These are phyloP conservation scores for Macrosoma leucophasiata DNA, from an alignment of 2,888 invertebrate genomes.

Conservation along the genomic window DNA sequence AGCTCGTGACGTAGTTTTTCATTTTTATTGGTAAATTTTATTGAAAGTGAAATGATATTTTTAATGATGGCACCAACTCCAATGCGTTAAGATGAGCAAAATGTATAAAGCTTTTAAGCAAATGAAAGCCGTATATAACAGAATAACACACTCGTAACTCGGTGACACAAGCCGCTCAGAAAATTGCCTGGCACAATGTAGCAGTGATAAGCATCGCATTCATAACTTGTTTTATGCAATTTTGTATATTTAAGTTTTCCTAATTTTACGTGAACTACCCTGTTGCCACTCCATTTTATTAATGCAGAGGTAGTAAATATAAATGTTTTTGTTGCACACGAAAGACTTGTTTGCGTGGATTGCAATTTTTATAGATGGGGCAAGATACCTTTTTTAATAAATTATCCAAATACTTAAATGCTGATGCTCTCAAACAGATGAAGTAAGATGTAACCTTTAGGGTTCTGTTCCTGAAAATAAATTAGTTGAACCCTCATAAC, in stretches of 20 bases:
- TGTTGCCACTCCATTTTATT: constrained; percentile 42
- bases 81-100: constrained; percentile 53
- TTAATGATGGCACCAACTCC: constrained; percentile 53
- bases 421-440: too few species aligned
- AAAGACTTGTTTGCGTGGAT: too few species aligned
- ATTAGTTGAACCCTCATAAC: too few species aligned
- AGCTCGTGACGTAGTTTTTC: too few species aligned
- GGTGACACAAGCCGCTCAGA: constrained; percentile 59
- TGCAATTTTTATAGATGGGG: too few species aligned
- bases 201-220: constrained; percentile 38
- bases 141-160: constrained; percentile 63
- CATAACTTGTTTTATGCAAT: constrained; percentile 49
- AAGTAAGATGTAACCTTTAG: too few species aligned
- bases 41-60: constrained; percentile 48
- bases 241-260: constrained; percentile 23
- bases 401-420: too few species aligned
- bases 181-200: constrained; percentile 59
- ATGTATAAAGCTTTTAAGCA: constrained; percentile 69
- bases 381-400: too few species aligned
- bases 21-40: constrained; percentile 45
- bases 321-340: too few species aligned
- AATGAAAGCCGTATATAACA: constrained; percentile 68
- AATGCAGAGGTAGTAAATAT: too few species aligned
- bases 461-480: too few species aligned
- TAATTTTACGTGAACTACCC: not conserved